Percentiles rank a stretch among this genome's conserved stretches.
These are phyloP conservation scores for Menidia menidia DNA, from an alignment of 2,797 vertebrate species.

Conservation along the genomic window DNA sequence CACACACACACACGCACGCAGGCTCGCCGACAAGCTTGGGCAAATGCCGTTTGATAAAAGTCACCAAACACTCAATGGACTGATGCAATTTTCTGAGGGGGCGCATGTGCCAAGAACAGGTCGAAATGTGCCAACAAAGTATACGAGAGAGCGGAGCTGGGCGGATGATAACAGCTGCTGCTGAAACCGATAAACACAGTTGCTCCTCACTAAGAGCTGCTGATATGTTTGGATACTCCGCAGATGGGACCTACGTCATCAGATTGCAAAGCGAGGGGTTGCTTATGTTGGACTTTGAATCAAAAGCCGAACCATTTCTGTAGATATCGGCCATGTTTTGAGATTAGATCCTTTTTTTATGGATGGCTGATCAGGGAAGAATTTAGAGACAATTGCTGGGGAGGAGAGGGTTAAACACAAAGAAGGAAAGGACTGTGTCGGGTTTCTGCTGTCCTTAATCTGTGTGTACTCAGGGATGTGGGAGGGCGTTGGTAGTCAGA, in stretches of 20 bases:
- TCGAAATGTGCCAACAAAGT: constrained; percentile 26
- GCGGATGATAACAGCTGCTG: constrained; percentile 48
- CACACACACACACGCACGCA: constrained; percentile 1
- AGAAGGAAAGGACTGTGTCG: constrained; percentile 46
- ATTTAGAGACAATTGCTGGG: constrained; percentile 30
- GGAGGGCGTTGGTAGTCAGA: constrained; percentile 66
- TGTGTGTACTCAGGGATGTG: constrained; percentile 65
- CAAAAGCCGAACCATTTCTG: constrained; percentile 2
- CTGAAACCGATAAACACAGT: constrained; percentile 59
- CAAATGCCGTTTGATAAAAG: constrained; percentile 70
- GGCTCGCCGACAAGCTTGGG: constrained; percentile 57
- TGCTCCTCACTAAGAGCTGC: constrained; percentile 35
- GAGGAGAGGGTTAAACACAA: constrained; percentile 45
- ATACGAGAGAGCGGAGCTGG: constrained; percentile 15
- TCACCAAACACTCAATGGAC: constrained; percentile 43
- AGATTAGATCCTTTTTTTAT: background rate
- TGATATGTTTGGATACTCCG: constrained; percentile 42
- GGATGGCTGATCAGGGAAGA: constrained; percentile 13
- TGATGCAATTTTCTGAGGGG: constrained; percentile 60
- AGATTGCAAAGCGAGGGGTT: constrained; percentile 9
- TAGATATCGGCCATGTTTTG: constrained; percentile 21
- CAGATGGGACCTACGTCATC: constrained; percentile 52
- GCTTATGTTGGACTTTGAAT: constrained; percentile 4
- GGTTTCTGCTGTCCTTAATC: constrained; percentile 66
- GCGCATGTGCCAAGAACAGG: constrained; percentile 36